Evolutionary conservation across 1,140 invertebrate species (phyloP).

Genomic region (Drosophila quadrilineata): DNA sequence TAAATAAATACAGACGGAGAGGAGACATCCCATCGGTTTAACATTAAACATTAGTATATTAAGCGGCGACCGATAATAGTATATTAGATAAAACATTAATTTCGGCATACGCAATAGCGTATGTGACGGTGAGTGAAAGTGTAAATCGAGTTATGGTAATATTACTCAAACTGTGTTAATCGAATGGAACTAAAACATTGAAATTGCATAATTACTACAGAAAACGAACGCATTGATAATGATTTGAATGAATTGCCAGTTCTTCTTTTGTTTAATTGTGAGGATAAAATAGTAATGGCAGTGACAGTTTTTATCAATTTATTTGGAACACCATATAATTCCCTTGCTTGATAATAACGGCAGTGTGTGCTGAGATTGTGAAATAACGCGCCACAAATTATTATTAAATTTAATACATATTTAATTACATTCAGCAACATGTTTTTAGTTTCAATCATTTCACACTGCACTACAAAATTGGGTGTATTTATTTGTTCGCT

Average conservation of each 20-base stretch:
- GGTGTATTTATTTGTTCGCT: not conserved
- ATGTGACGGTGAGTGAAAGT: not conserved
- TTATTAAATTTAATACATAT: not conserved
- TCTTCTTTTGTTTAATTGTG: not conserved
- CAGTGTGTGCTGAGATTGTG: conserved; percentile 1
- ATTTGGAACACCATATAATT: not conserved
- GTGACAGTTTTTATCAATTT: not conserved
- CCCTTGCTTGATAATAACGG: not conserved
- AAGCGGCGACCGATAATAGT: not conserved
- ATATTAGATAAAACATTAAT: not conserved
- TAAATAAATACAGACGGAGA: conserved; percentile 19
- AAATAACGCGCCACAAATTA: not conserved
- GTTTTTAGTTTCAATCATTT: not conserved
- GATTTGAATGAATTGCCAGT: conserved; percentile 33
- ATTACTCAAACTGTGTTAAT: not conserved
- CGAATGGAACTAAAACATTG: not conserved
- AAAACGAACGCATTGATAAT: conserved; percentile 9
- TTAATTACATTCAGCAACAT: no score
- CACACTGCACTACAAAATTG: not conserved
- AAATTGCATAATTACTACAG: conserved; percentile 32
- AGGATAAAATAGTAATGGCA: not conserved
- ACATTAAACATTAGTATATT: conserved; percentile 10
- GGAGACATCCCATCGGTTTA: not conserved
- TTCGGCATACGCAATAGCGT: not conserved
- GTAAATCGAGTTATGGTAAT: not conserved